phyloP scores from a whole-genome alignment of 2,113 vertebrate genomes.

The Morone chrysops region DNA sequence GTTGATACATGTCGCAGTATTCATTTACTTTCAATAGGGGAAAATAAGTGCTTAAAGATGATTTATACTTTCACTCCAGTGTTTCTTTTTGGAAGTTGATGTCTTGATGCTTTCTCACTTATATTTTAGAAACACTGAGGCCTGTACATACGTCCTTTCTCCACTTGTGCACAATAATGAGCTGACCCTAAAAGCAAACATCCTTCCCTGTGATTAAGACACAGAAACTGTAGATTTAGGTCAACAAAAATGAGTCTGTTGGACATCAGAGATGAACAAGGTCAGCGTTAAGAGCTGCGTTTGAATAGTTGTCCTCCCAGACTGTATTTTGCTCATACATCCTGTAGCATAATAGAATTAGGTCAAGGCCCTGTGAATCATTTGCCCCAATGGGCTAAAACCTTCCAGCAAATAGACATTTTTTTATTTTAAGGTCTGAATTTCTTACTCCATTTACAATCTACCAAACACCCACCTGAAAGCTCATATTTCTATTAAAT shows the following conservation, averaged over 20 bases:
- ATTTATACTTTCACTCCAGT: background rate
- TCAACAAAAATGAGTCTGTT: conserved; percentile 19
- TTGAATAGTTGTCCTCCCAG: conserved; percentile 34
- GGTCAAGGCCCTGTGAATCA: conserved; percentile 79
- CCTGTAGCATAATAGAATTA: conserved; percentile 69
- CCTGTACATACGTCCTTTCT: background rate
- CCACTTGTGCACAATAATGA: background rate
- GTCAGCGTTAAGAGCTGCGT: conserved; percentile 53
- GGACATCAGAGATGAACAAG: conserved; percentile 32
- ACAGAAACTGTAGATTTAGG: conserved; percentile 38
- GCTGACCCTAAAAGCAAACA: too few species aligned
- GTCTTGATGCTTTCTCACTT: background rate
- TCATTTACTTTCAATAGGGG: conserved; percentile 4
- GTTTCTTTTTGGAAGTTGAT: background rate
- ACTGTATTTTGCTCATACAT: conserved; percentile 48
- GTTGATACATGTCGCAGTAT: background rate
- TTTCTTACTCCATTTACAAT: background rate
- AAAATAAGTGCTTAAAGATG: background rate
- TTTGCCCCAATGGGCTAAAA: conserved; percentile 59
- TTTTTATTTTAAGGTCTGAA: conserved; percentile 25
- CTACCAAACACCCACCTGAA: background rate
- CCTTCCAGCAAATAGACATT: conserved; percentile 36
- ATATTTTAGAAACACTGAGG: too few species aligned
- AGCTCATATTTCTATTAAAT: background rate
- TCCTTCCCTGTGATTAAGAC: conserved; percentile 4